Percentiles rank a stretch among this genome's conserved stretches.
phyloP scores from a whole-genome alignment of 2,113 vertebrate genomes.

The Numida meleagris region DNA sequence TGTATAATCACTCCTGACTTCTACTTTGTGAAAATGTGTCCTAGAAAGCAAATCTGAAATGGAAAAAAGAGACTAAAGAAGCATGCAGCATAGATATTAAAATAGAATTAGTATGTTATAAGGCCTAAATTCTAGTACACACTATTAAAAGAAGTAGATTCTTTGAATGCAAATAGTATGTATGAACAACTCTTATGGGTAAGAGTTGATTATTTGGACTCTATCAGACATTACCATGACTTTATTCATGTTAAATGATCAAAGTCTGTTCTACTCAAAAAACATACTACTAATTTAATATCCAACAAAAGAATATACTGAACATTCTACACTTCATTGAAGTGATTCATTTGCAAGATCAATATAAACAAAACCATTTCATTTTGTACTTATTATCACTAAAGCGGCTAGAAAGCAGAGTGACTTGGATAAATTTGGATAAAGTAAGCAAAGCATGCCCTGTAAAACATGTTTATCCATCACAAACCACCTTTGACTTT shows the following conservation, averaged over 20 bases:
- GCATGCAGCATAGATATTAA: neutral
- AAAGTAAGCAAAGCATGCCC: neutral
- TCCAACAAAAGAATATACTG: neutral
- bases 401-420: neutral
- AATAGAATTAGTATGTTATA: neutral
- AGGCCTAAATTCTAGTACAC: neutral
- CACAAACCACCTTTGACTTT: neutral
- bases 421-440: neutral
- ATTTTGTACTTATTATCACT: neutral
- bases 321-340: neutral
- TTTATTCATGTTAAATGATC: constrained; percentile 14
- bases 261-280: constrained; percentile 16
- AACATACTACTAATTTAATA: neutral
- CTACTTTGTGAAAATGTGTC: neutral
- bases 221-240: neutral
- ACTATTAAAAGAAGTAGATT: neutral
- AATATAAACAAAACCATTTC: constrained; percentile 11
- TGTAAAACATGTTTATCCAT: neutral
- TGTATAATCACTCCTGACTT: neutral
- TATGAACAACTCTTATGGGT: neutral
- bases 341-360: constrained; percentile 14
- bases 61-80: neutral
- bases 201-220: neutral
- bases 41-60: neutral
- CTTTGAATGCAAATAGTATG: neutral